Base-by-base conservation (phyloP, 2,113 vertebrate species). In the Brachyistius frenatus region DNA sequence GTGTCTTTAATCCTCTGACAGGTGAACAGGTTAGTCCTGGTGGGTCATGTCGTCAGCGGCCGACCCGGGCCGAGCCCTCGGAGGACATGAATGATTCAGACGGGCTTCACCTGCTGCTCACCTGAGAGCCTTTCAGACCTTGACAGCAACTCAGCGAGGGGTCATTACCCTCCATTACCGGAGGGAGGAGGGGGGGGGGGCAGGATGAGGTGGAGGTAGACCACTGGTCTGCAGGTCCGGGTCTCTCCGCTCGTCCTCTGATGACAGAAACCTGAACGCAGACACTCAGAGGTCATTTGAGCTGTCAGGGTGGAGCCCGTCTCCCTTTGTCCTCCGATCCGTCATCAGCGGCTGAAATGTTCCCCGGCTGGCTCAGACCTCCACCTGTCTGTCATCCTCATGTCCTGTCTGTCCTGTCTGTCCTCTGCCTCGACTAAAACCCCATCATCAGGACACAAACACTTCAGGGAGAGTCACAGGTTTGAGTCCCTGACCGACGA, bases 31-130 rank as follows among this genome's bases (percentile, higher is more conserved):
- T 44, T 3, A 13, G 50, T 16, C 4, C 61, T 53, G 78, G 82
- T 56, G 37, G 78, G 81, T 81, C 88, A 64, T 3, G 61, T 67
- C 11, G 10, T 44, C 78, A 15, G 41, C 66, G 14, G 66, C 16
- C 69, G 84, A 86, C 80, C 81, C 37, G 32, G 30, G 4, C n/a
- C 14, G 15, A 61, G 74, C 65, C 79, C 76, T 66, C 76, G 10
- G 60, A 74, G 81, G 49, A 80, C 86, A 91, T 93, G 84, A 90
- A 93, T 90, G 83, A 92, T 93, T 93, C 88, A 91, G 75, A 52
- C 0, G 71, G 31, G 39, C 52, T 63, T 76, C 67, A 35, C 63
- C 84, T 78, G 83, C 57, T 83, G 81, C 85, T 65, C 89, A 86
- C 72, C 88, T 63, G 84, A 84, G 62, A 55, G 69, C 78, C 52